Percentiles rank a stretch among this genome's conserved stretches.
Conservation (phyloP, 2,113 vertebrate genomes). For the Tragelaphus scriptus region DNA sequence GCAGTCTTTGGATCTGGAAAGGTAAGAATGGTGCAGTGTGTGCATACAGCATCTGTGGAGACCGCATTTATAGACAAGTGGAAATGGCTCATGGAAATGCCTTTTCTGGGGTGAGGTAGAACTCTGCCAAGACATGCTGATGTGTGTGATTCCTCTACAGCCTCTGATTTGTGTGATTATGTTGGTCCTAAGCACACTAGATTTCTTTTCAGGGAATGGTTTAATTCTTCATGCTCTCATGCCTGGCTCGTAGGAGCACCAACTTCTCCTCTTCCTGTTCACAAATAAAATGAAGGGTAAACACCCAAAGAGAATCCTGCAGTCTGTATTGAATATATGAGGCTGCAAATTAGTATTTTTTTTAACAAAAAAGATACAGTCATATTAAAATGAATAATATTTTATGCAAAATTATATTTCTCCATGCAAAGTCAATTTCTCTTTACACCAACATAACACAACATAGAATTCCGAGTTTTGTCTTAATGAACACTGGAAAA, state of each 20-base stretch:
- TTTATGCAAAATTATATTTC: not conserved
- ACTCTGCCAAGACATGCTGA: not conserved
- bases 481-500: not conserved
- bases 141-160: not conserved
- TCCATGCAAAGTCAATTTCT: not conserved
- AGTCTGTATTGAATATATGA: not conserved
- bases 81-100: not conserved
- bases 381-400: not conserved
- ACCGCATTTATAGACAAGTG: accelerated
- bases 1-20: conserved; percentile 95
- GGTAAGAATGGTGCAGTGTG: conserved; percentile 75
- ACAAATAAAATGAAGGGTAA: not conserved
- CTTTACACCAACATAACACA: not conserved
- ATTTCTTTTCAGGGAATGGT: not conserved
- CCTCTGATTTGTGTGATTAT: not conserved
- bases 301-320: not conserved
- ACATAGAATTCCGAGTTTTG: not conserved
- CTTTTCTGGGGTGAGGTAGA: not conserved
- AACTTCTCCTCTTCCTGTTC: not conserved
- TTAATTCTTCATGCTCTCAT: not conserved
- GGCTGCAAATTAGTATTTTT: not conserved
- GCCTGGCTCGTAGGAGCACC: not conserved
- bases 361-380: not conserved
- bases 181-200: not conserved
- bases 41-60: not conserved